These are phyloP conservation scores for Gryllus bimaculatus DNA, from an alignment of 1,140 invertebrate species.

Conservation along the genomic window DNA sequence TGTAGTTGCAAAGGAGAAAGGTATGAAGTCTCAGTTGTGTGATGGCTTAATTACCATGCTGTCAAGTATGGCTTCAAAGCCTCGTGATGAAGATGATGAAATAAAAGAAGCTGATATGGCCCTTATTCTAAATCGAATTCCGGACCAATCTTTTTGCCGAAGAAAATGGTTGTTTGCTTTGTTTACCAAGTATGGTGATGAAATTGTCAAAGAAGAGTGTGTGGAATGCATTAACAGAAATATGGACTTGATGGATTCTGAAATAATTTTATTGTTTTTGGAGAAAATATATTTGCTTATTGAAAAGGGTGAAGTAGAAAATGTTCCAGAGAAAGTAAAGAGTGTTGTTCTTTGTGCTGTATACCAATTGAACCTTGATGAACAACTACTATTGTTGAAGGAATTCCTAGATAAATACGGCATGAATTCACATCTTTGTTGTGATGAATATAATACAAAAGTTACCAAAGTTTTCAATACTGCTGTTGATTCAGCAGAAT, in stretches of 20 bases:
- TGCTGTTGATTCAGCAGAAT: background rate
- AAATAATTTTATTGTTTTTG: conserved; percentile 9
- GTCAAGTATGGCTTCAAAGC: conserved; percentile 11
- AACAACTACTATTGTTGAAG: conserved; percentile 4
- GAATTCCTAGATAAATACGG: background rate
- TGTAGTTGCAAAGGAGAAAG: background rate
- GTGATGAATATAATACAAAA: background rate
- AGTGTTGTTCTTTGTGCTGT: background rate
- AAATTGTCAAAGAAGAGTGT: background rate
- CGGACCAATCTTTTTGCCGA: background rate
- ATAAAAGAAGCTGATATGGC: conserved; percentile 13
- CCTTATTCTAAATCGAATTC: conserved; percentile 10
- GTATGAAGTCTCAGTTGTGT: background rate
- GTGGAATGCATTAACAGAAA: conserved; percentile 9
- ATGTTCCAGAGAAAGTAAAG: background rate
- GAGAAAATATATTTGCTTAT: background rate
- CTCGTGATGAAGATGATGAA: conserved; percentile 17
- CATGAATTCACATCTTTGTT: background rate
- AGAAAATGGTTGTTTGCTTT: conserved; percentile 16
- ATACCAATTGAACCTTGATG: background rate
- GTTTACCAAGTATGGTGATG: background rate
- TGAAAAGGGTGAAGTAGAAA: background rate
- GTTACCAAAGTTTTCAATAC: conserved; percentile 6
- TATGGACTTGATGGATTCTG: conserved; percentile 11
- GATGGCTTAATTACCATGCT: conserved; percentile 9